Conservation (phyloP, 2,113 vertebrate genomes). For the Callopanchax toddi region DNA sequence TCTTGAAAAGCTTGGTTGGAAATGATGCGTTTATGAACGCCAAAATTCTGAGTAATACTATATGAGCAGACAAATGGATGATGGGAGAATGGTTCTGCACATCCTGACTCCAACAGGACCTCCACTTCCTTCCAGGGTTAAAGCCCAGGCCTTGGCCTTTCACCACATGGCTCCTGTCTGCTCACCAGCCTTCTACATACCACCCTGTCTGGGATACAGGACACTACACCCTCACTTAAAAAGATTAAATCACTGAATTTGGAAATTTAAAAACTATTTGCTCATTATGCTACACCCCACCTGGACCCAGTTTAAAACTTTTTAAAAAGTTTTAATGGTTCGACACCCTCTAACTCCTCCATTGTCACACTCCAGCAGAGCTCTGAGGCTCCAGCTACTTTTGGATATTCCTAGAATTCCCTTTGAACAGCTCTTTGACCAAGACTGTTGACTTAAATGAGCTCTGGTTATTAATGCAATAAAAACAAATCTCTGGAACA, state of each 20-base stretch:
- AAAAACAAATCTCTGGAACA: not conserved
- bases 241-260: too few species aligned
- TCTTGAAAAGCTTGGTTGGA: too few species aligned
- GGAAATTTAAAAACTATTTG: too few species aligned
- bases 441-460: too few species aligned
- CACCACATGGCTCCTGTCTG: conserved; percentile 81
- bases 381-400: too few species aligned
- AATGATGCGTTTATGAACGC: not conserved
- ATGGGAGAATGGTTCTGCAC: conserved; percentile 62
- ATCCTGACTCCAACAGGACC: conserved; percentile 80
- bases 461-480: too few species aligned
- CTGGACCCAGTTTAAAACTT: too few species aligned
- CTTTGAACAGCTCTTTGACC: too few species aligned
- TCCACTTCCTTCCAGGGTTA: conserved; percentile 88
- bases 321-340: too few species aligned
- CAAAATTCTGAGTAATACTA: not conserved
- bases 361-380: too few species aligned
- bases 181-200: conserved; percentile 70
- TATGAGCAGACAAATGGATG: conserved; percentile 35
- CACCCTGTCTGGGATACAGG: conserved; percentile 67
- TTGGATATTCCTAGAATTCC: too few species aligned
- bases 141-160: conserved; percentile 84
- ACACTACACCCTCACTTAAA: not conserved
- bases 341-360: not conserved
- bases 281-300: too few species aligned